These are phyloP conservation scores for Drosophila ironensis DNA, from an alignment of 1,140 invertebrate species.

Conservation along the genomic window DNA sequence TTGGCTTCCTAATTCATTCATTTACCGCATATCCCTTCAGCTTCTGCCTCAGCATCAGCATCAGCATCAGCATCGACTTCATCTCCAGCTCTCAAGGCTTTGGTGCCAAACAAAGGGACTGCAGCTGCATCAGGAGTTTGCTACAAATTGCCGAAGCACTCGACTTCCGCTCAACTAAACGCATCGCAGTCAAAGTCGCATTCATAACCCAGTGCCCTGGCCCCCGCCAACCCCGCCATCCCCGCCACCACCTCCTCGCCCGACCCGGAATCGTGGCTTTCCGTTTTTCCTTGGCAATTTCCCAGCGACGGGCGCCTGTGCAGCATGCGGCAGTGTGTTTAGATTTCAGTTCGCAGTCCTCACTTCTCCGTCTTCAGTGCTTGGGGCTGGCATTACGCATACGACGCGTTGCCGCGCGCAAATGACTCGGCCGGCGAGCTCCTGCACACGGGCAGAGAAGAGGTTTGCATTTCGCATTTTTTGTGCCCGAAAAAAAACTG, in stretches of 20 bases:
- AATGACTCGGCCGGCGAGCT: too few relatives aligned
- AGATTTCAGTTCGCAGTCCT: neutral
- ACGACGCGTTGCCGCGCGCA: conserved; percentile 53
- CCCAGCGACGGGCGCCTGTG: neutral
- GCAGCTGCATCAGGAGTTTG: conserved; percentile 39
- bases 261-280: neutral
- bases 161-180: conserved; percentile 75
- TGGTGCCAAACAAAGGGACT: conserved; percentile 26
- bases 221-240: neutral
- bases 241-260: neutral
- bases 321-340: neutral
- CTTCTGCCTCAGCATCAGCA: neutral
- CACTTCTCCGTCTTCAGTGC: neutral
- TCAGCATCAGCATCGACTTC: neutral
- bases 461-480: too few relatives aligned
- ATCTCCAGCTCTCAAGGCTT: neutral
- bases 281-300: conserved; percentile 2
- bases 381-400: conserved; percentile 54
- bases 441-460: too few relatives aligned
- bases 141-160: conserved; percentile 74
- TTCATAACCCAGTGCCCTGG: conserved; percentile 16
- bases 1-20: conserved; percentile 50
- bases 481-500: too few relatives aligned
- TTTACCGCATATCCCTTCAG: conserved; percentile 46
- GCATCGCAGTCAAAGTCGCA: conserved; percentile 54